These are phyloP conservation scores for Parnassius apollo DNA, from an alignment of 2,888 invertebrate species.

Conservation along the genomic window DNA sequence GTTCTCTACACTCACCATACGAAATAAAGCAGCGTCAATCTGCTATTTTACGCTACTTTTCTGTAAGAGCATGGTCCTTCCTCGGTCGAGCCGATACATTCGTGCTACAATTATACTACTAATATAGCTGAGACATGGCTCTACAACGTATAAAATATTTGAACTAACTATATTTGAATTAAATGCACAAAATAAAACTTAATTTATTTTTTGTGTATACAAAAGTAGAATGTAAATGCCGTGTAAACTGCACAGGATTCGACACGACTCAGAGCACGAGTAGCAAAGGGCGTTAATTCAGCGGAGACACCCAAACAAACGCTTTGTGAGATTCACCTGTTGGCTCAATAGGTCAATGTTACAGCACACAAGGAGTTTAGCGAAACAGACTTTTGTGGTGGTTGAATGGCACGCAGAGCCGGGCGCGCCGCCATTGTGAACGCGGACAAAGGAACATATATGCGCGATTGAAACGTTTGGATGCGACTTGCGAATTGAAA, in stretches of 20 bases:
- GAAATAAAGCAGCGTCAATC: no score
- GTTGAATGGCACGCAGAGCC: constrained; percentile 54
- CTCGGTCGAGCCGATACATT: no score
- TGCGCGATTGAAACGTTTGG: constrained; percentile 69
- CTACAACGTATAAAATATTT: no score
- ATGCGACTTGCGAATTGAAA: constrained; percentile 65
- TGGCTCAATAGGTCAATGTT: constrained; percentile 76
- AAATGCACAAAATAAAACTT: no score
- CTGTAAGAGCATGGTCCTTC: no score
- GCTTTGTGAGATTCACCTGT: constrained; percentile 76
- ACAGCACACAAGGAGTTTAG: constrained; percentile 34
- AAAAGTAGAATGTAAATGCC: constrained; percentile 15
- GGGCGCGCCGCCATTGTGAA: constrained; percentile 56
- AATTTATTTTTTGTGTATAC: constrained; percentile 3
- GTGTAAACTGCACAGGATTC: constrained; percentile 10
- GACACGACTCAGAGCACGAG: constrained; percentile 8
- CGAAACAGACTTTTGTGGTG: constrained; percentile 75
- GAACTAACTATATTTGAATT: no score
- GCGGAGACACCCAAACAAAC: constrained; percentile 32
- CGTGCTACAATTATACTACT: no score
- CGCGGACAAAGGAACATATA: constrained; percentile 68
- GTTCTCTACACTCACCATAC: no score
- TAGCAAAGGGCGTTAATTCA: constrained; percentile 27
- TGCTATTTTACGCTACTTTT: no score
- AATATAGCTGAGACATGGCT: no score